Evolutionary conservation across 2,888 invertebrate genomes (phyloP).

Genomic region (Vandiemenella viatica): DNA sequence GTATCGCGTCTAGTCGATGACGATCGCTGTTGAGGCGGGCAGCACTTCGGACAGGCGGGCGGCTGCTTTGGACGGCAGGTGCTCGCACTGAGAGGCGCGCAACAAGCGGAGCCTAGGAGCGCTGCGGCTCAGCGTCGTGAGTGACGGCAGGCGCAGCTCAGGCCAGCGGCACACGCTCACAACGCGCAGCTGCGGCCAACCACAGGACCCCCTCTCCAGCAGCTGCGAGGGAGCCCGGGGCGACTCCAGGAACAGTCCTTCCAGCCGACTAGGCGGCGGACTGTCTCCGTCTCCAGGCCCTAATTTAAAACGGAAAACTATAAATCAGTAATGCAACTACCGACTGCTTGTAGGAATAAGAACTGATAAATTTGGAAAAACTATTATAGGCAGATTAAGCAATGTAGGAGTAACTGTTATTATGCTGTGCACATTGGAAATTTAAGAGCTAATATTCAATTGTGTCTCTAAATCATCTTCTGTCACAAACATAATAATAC

Average conservation of each 20-base stretch:
- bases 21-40: not conserved
- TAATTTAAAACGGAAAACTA: not conserved
- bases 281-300: slow-evolving; percentile 5
- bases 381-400: no score
- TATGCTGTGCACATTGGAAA: no score
- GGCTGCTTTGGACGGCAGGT: not conserved
- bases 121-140: not conserved
- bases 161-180: slow-evolving; percentile 20
- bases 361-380: not conserved
- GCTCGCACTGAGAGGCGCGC: not conserved
- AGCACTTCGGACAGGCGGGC: not conserved
- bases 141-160: slow-evolving; percentile 18
- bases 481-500: no score
- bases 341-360: not conserved
- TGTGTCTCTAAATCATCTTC: no score
- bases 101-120: not conserved
- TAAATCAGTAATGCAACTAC: not conserved
- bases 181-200: slow-evolving; percentile 15
- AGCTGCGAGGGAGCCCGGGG: slow-evolving; percentile 19
- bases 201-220: not conserved
- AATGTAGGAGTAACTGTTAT: no score
- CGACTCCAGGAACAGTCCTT: slow-evolving; percentile 22
- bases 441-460: no score
- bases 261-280: slow-evolving; percentile 14
- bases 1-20: not conserved